Percentiles rank a stretch among this genome's conserved stretches.
phyloP scores from a whole-genome alignment of 2,797 vertebrate species.

The Syndactyla subalaris region DNA sequence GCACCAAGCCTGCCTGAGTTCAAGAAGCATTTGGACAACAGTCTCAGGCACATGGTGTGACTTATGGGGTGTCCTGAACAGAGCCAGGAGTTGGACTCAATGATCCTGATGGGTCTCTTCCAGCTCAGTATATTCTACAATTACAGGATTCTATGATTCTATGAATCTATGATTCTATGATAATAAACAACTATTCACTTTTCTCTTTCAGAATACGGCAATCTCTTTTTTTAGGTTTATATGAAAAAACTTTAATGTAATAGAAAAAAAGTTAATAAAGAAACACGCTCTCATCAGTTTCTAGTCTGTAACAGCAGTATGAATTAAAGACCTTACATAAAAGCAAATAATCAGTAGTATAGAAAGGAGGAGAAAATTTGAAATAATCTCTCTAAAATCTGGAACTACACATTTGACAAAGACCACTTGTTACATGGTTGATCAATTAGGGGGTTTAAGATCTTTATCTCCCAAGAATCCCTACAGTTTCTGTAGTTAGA shows the following conservation, averaged over 20 bases:
- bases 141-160: neutral
- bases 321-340: neutral
- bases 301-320: neutral
- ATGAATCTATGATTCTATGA: neutral
- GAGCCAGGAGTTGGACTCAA: neutral
- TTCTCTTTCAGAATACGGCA: neutral
- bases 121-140: neutral
- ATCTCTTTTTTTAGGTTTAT: neutral
- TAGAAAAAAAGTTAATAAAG: neutral
- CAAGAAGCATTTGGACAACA: neutral
- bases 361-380: neutral
- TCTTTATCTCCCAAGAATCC: neutral
- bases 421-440: neutral
- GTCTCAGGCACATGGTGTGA: neutral
- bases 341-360: neutral
- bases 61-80: neutral
- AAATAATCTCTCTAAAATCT: neutral
- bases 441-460: neutral
- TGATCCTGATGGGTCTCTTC: neutral
- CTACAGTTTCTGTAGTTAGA: neutral
- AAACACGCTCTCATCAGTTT: neutral
- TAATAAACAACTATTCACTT: neutral
- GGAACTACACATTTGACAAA: neutral
- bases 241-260: neutral
- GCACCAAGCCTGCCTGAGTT: neutral